Base-by-base conservation (phyloP, 2,113 vertebrate genomes). In the Myotis brandtii region DNA sequence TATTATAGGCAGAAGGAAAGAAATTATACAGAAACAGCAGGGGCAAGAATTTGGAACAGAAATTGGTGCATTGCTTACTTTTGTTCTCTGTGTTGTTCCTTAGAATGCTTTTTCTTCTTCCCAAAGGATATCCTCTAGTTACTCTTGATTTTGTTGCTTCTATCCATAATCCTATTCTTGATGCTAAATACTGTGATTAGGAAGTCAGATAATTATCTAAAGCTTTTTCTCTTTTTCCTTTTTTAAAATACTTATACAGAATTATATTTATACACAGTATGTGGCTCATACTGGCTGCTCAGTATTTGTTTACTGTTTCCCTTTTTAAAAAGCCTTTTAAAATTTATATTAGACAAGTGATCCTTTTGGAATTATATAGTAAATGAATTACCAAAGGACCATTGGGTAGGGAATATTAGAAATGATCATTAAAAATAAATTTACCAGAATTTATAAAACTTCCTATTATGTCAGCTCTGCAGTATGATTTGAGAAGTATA, bases 321-420 rank as follows among this genome's bases (percentile, higher is more conserved):
- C 10, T 30, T 80, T 67, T 75, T 32, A 50, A 89, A 23, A 89
- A 34, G 13, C 11, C 20, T 50, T 66, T 80, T 12, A 4, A 46
- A n/a, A 34, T 30, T 46, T 54, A 86, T 46, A 87, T 59, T 95
- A 93, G 34, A 67, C 46, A 66, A 8, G 34, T 50, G 21, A 82
- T 88, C 52, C 46, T 77, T 93, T 94, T 90, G 88, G 52, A 87
- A 84, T 95, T 92, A 96, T 54, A 89, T 80, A 9, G 30, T 89
- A 89, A 91, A 77, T 92, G n/a, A 93, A 40, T 96, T 88, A 73
- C 6, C n/a, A 88, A 75, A 95, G 50, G 67, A 59, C 62, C 66
- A 67, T 81, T 90, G 62, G 37, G 43, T 90, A 94, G 64, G 56
- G 91, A 66, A 52, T 89, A 52, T 27, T 79, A 64, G 46, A 92